phyloP scores from a whole-genome alignment of 2,888 invertebrate species.

The Amiota mariae region DNA sequence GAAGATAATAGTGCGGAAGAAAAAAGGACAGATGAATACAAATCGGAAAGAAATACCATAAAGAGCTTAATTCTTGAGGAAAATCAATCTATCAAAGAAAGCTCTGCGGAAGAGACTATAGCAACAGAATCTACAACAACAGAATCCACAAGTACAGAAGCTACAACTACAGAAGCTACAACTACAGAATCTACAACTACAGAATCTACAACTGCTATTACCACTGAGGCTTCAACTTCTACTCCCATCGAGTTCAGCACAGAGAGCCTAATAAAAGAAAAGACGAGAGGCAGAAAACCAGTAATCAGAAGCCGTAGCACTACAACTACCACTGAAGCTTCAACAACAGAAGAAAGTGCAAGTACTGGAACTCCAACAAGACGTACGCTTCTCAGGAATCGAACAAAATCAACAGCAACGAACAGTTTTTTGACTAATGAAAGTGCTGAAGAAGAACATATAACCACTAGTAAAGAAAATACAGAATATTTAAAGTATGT shows the following conservation, averaged over 20 bases:
- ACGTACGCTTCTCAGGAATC: not conserved
- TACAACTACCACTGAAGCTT: not conserved
- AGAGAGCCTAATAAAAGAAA: not conserved
- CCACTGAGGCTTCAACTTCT: not conserved
- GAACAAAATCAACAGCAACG: slow-evolving; percentile 3
- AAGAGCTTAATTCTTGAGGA: not conserved
- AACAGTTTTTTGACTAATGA: not conserved
- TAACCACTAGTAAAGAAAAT: not conserved
- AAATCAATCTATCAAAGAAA: not conserved
- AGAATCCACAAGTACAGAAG: not conserved
- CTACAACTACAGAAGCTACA: not conserved
- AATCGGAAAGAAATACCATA: too few relatives aligned
- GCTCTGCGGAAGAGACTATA: not conserved
- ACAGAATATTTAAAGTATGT: not conserved
- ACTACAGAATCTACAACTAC: not conserved
- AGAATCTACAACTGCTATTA: too few relatives aligned
- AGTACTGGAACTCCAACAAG: not conserved
- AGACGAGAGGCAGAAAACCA: not conserved
- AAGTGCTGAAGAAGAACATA: not conserved
- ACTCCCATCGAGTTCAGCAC: not conserved
- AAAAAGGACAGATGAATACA: too few relatives aligned
- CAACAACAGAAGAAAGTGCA: not conserved
- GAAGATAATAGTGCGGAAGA: not conserved
- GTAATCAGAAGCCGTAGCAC: not conserved
- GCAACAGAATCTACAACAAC: not conserved